Conservation (phyloP, 2,113 vertebrate species). For the Alligator mississippiensis region DNA sequence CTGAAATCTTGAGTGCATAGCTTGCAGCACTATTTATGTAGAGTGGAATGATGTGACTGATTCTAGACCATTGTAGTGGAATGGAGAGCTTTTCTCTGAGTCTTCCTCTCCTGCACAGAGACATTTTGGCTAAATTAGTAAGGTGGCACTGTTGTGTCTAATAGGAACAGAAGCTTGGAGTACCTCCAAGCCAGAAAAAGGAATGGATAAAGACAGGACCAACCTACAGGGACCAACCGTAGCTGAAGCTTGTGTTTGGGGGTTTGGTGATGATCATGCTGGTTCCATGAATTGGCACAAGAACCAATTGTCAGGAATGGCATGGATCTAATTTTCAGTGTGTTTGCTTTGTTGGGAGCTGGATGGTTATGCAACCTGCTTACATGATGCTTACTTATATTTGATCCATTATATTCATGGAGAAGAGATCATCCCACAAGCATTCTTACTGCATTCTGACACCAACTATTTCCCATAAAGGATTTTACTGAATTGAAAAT, state of each 20-base stretch:
- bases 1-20: neutral
- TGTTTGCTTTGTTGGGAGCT: neutral
- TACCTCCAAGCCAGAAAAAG: neutral
- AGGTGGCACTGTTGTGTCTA: neutral
- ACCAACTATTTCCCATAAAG: conserved; percentile 3
- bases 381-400: conserved; percentile 13
- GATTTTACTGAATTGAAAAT: neutral
- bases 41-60: too few relatives aligned
- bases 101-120: too few relatives aligned
- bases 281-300: neutral
- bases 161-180: neutral
- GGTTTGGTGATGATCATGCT: too few relatives aligned
- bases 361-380: neutral
- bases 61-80: too few relatives aligned
- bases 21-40: neutral
- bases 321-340: neutral
- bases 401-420: neutral
- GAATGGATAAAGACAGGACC: too few relatives aligned
- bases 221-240: neutral
- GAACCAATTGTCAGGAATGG: neutral
- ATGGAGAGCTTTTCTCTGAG: too few relatives aligned
- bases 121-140: neutral
- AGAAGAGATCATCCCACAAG: neutral
- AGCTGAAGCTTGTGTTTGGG: too few relatives aligned
- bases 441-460: neutral